Base-by-base conservation (phyloP, 2,797 vertebrate species). In the Coendou prehensilis region DNA sequence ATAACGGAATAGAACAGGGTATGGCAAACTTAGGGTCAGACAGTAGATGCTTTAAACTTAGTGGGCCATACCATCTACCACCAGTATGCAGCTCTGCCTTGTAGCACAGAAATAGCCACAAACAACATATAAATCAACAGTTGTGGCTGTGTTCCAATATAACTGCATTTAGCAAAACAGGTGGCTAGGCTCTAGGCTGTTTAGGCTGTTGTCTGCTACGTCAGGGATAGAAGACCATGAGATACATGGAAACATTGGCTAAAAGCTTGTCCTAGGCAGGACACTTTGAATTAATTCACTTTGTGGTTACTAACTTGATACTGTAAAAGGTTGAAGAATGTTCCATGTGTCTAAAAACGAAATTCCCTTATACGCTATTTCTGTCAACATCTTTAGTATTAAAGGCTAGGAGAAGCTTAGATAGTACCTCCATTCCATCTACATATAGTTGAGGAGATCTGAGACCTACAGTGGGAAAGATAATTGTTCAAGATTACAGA, bases 211-310 rank as follows among this genome's bases (percentile, higher is more conserved):
- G 56, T 69, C 59, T 69, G 69, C n/a, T 28, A 45, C 7, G 14
- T 9, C 28, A 17, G 9, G 73, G 54, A 67, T 18, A 54, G 61
- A 92, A 89, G 57, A 89, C n/a, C 28, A 37, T 30, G 61, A 52
- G 9, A 69, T 41, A 9, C 28, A 73, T 3, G 17, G 59, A 75
- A 83, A 84, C 30, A 10, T 41, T 50, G 13, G n/a, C 61, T 30
- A 52, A 71, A 18, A 73, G n/a, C 2, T 47, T 86, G 57, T 54
- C 4, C 41, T 22, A 56, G 30, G 6, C 33, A 47, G 9, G 33
- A 59, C 76, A 83, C 41, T 41, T 79, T 63, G 80, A 63, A 78
- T 93, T n/a, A 56, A 69, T 92, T 67, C 30, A 59, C 45, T 83
- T 57, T 3, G 8, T 41, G 33, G 61, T 50, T 78, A 33, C 2